A percentile compares a stretch with the other conserved stretches of the same genome.
Conservation (phyloP, 2,113 vertebrate genomes). For the Columba livia region DNA sequence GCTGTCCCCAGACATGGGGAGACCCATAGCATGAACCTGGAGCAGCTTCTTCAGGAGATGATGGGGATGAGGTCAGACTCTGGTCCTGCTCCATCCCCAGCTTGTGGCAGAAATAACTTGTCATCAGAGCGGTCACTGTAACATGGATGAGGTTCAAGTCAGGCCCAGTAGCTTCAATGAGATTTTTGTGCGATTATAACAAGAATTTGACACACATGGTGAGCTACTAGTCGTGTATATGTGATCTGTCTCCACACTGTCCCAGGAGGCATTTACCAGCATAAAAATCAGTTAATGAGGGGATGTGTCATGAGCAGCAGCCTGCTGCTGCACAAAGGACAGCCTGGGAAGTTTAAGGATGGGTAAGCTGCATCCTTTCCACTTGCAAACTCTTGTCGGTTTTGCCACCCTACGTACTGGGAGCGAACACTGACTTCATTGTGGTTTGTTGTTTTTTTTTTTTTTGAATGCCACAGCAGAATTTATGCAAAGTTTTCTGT, state of each 20-base stretch:
- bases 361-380: neutral
- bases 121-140: neutral
- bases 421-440: neutral
- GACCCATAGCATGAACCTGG: neutral
- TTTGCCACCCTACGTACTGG: neutral
- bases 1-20: neutral
- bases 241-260: neutral
- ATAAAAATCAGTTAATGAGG: conserved; percentile 19
- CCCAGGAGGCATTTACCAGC: neutral
- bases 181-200: conserved; percentile 45
- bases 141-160: conserved; percentile 3
- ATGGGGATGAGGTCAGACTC: neutral
- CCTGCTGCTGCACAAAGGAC: neutral
- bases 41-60: neutral
- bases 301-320: neutral
- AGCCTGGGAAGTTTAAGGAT: neutral
- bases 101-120: conserved; percentile 44
- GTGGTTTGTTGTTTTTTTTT: neutral
- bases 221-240: neutral
- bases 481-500: neutral
- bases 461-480: neutral
- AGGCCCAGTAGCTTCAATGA: conserved; percentile 33
- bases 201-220: conserved; percentile 25
- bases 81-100: neutral
- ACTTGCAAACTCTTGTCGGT: rapidly evolving